A percentile compares a stretch with the other conserved stretches of the same genome.
These are phyloP conservation scores for Battus philenor DNA, from an alignment of 1,140 invertebrate genomes.

Conservation along the genomic window DNA sequence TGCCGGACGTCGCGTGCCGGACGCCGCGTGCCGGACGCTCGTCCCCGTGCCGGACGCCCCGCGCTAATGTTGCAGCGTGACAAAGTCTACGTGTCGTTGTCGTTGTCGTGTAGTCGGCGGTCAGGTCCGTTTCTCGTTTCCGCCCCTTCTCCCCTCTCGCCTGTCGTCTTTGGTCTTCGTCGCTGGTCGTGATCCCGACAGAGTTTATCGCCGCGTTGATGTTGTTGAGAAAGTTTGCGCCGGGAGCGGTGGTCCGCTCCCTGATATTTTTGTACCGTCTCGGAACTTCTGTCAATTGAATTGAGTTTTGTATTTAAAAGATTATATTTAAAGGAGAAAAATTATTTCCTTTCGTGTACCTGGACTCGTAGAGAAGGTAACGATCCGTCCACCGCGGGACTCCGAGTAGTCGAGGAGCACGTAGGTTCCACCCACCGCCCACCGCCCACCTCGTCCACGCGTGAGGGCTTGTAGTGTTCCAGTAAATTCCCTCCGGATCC, in stretches of 20 bases:
- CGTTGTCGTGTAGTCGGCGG: too few relatives aligned
- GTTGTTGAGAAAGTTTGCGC: conserved; percentile 51
- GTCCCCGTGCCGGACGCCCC: too few relatives aligned
- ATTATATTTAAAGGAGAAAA: conserved; percentile 23
- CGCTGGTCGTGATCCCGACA: conserved; percentile 4
- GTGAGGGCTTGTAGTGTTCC: background rate
- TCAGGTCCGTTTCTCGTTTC: conserved; percentile 19
- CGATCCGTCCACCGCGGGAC: conserved; percentile 64
- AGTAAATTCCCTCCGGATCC: conserved; percentile 26
- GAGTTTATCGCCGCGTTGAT: conserved; percentile 29
- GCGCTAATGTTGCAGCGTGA: too few relatives aligned
- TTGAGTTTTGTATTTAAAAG: conserved; percentile 25
- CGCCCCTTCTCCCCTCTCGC: conserved; percentile 20
- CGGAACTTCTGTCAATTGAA: conserved; percentile 49
- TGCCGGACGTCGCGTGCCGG: too few relatives aligned
- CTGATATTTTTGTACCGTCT: conserved; percentile 64
- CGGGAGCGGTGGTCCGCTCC: conserved; percentile 33
- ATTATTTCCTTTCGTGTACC: conserved; percentile 48
- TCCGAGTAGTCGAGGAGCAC: conserved; percentile 54
- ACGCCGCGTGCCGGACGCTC: too few relatives aligned
- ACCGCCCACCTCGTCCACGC: too few relatives aligned
- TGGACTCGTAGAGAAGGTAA: conserved; percentile 40
- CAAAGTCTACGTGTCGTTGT: conserved; percentile 18
- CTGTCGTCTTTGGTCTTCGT: conserved; percentile 16
- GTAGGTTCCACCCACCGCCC: conserved; percentile 38